phyloP scores from a whole-genome alignment of 2,797 vertebrate species.

The Enteromius thamalakanensis region DNA sequence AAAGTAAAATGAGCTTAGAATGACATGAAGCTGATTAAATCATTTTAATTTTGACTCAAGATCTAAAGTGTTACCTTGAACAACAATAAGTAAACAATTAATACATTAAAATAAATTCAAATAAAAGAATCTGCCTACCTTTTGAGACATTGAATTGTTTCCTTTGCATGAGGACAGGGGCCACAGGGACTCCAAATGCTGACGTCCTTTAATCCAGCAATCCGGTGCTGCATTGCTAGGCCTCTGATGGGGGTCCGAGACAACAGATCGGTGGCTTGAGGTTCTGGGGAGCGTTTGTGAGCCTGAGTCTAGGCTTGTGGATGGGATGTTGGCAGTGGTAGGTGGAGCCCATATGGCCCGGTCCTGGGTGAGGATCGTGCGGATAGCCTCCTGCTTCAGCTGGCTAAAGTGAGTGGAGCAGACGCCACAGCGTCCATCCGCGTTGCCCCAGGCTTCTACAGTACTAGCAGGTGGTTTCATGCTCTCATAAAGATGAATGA shows the following conservation, averaged over 20 bases:
- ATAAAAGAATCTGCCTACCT: slow-evolving; percentile 67
- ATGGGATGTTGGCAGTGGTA: slow-evolving; percentile 69
- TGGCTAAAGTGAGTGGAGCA: slow-evolving; percentile 90
- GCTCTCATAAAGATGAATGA: slow-evolving; percentile 89
- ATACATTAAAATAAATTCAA: neutral
- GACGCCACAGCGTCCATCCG: slow-evolving; percentile 87
- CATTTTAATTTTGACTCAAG: rapidly evolving
- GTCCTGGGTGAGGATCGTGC: slow-evolving; percentile 88
- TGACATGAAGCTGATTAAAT: neutral
- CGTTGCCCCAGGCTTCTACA: slow-evolving; percentile 84
- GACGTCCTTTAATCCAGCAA: slow-evolving; percentile 88
- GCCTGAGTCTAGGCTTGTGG: slow-evolving; percentile 58
- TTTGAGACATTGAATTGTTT: slow-evolving; percentile 82
- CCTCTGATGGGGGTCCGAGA: slow-evolving; percentile 80
- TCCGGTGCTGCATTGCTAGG: slow-evolving; percentile 82
- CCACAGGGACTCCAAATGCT: slow-evolving; percentile 80
- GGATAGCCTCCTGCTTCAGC: slow-evolving; percentile 93
- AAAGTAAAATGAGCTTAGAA: neutral
- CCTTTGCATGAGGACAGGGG: slow-evolving; percentile 83
- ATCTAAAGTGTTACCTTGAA: neutral
- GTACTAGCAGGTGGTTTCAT: slow-evolving; percentile 86
- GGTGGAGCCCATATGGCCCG: slow-evolving; percentile 81
- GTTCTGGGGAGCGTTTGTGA: slow-evolving; percentile 81
- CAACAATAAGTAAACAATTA: neutral
- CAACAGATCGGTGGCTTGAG: slow-evolving; percentile 80